Percentiles rank a stretch among this genome's conserved stretches.
phyloP scores from a whole-genome alignment of 2,797 vertebrate genomes.

The Alexandromys oeconomus region DNA sequence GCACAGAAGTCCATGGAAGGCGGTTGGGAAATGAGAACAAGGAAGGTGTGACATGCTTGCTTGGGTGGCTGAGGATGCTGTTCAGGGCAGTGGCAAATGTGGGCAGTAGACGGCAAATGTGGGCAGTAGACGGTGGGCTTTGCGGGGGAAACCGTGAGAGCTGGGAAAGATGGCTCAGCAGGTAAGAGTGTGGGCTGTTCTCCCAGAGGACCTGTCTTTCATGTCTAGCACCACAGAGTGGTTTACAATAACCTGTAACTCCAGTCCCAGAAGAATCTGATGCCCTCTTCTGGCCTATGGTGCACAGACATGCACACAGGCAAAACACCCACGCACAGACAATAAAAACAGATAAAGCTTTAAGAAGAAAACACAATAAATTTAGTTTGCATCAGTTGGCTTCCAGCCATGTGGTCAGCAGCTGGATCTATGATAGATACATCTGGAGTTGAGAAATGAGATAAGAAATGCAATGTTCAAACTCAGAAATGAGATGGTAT shows the following conservation, averaged over 20 bases:
- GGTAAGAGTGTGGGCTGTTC: background rate
- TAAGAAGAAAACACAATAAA: background rate
- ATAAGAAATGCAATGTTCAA: constrained; percentile 20
- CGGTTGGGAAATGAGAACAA: background rate
- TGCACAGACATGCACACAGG: background rate
- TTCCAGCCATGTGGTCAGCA: background rate
- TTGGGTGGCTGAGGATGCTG: background rate
- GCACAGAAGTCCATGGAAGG: background rate
- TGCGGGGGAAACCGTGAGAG: background rate
- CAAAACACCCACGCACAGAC: background rate
- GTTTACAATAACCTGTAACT: background rate
- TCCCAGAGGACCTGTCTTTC: no score
- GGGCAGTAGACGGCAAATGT: background rate
- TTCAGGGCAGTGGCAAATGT: background rate
- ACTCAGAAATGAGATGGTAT: constrained; percentile 38
- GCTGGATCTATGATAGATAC: background rate
- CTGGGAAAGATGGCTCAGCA: background rate
- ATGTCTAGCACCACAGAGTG: background rate
- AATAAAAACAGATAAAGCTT: background rate
- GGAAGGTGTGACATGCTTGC: background rate
- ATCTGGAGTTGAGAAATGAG: constrained; percentile 40
- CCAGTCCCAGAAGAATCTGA: background rate
- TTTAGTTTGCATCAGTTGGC: background rate
- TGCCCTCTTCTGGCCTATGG: background rate
- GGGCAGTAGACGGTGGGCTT: background rate